Base-by-base conservation (phyloP, 2,888 invertebrate species). In the Luffia ferchaultella region DNA sequence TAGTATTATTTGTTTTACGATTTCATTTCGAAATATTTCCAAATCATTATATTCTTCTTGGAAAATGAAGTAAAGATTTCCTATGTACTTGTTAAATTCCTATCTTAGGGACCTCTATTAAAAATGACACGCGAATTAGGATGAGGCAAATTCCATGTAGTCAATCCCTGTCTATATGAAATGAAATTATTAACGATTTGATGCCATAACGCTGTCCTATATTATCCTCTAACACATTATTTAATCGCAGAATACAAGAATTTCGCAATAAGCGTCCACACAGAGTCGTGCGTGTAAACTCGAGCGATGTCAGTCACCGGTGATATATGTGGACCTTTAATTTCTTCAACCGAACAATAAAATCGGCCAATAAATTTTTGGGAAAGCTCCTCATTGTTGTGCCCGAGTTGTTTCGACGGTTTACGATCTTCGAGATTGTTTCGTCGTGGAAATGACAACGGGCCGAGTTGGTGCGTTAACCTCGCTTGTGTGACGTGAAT, bases 291-390 rank as follows among this genome's bases (percentile, higher is more conserved):
- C 30, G 30, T 12, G 30, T 30, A 12, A n/a, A n/a, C n/a, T n/a
- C 30, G 30, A 30, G 30, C 30, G 30, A 30, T 12, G 30, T 30
- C 30, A 12, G 43, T 52, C 40, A 42, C 42, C 19, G 17, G 51
- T 53, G 49, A 50, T 53, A 50, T 50, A 48, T 66, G 65, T 62
- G 53, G 61, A 58, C 62, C 62, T 71, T 73, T 69, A 71, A 75
- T 74, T 70, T 64, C 65, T 65, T 58, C 59, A 62, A 65, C 60
- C 57, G 58, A 60, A 61, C 67, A 70, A 72, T 70, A 72, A 71
- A 69, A 66, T 65, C 61, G 54, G 54, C 61, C 68, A 66, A 70
- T 72, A 72, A 70, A 72, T 71, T 65, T 60, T 61, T 62, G 53
- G 52, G 46, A 46, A 50, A 60, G 58, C 57, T 58, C 55, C 63